Evolutionary conservation across 2,113 vertebrate species (phyloP).

Genomic region (Corythoichthys intestinalis): DNA sequence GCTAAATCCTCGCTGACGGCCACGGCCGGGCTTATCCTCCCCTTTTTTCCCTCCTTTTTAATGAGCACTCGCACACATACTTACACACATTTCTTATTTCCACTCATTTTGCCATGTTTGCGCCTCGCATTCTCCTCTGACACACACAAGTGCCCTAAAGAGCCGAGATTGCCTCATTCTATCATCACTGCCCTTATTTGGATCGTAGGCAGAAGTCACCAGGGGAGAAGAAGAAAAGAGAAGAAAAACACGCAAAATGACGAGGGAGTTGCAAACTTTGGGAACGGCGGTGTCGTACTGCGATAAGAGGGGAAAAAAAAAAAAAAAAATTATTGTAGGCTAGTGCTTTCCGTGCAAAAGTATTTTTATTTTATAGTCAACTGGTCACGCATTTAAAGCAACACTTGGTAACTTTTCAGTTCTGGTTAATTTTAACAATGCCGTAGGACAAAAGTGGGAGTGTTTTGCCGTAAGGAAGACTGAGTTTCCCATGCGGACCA

Average conservation of each 20-base stretch:
- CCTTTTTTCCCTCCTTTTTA: conserved; percentile 44
- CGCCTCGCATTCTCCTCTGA: conserved; percentile 37
- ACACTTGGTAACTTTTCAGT: too few relatives aligned
- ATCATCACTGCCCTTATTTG: conserved; percentile 71
- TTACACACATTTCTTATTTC: conserved; percentile 32
- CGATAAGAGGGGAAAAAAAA: neutral
- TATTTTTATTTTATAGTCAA: too few relatives aligned
- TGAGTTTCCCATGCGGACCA: too few relatives aligned
- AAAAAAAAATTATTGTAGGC: neutral
- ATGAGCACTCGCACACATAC: conserved; percentile 50
- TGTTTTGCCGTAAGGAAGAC: too few relatives aligned
- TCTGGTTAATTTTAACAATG: too few relatives aligned
- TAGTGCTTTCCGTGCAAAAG: too few relatives aligned
- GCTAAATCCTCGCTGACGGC: conserved; percentile 63
- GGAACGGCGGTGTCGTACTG: neutral
- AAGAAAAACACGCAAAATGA: neutral
- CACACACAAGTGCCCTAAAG: conserved; percentile 46
- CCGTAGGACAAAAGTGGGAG: too few relatives aligned
- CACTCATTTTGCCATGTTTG: conserved; percentile 43
- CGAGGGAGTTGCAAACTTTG: neutral
- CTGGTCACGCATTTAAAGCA: too few relatives aligned
- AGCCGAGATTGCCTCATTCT: conserved; percentile 71
- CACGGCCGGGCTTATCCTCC: conserved; percentile 38
- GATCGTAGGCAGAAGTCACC: conserved; percentile 48
- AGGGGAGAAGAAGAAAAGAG: conserved; percentile 7